A percentile compares a stretch with the other conserved stretches of the same genome.
These are phyloP conservation scores for Gymnoscopelus braueri DNA, from an alignment of 2,797 vertebrate species.

Conservation along the genomic window DNA sequence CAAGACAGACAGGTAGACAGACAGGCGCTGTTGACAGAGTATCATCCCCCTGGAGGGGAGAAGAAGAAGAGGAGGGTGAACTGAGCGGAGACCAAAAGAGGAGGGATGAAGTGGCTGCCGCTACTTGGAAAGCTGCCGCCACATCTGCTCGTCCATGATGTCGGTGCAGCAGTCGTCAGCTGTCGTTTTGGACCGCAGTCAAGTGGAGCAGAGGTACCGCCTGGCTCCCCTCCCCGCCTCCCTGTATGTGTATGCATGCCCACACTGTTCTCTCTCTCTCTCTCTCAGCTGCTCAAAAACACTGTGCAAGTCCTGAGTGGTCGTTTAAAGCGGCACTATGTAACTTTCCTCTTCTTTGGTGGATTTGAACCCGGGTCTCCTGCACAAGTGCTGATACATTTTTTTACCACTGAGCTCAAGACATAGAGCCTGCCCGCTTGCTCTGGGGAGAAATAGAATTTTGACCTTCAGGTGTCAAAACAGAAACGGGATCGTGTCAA, in stretches of 20 bases:
- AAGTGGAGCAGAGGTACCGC: conserved; percentile 80
- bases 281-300: conserved; percentile 42
- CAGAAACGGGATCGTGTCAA: too few species aligned
- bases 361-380: too few species aligned
- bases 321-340: too few species aligned
- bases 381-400: too few species aligned
- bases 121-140: conserved; percentile 82
- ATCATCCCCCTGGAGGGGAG: conserved; percentile 10
- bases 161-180: conserved; percentile 80
- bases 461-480: too few species aligned
- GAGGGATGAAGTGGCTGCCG: conserved; percentile 70
- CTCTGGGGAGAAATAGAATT: too few species aligned
- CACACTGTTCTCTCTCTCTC: conserved; percentile 46
- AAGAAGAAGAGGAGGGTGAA: conserved; percentile 23
- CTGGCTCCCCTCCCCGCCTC: conserved; percentile 60
- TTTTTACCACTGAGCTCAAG: too few species aligned
- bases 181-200: conserved; percentile 86
- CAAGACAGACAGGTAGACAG: conserved; percentile 13
- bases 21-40: not conserved
- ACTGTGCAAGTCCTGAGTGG: too few species aligned
- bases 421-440: too few species aligned
- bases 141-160: conserved; percentile 84
- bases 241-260: conserved; percentile 45
- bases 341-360: too few species aligned
- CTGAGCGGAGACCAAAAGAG: conserved; percentile 48